phyloP scores from a whole-genome alignment of 2,888 invertebrate genomes.

The Caenorhabditis sp. region DNA sequence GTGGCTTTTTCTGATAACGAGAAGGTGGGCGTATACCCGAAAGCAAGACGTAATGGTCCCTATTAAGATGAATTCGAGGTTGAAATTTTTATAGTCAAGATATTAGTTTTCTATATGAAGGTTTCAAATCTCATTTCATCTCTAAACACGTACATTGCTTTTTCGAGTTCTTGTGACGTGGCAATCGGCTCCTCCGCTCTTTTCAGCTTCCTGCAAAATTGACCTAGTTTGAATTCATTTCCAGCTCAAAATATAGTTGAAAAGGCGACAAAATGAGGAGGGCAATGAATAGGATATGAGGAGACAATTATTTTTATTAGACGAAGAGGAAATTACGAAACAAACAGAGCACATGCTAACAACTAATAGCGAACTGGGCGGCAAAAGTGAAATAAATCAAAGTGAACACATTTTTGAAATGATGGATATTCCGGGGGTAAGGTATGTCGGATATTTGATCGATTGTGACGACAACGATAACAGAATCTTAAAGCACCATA shows the following conservation, averaged over 20 bases:
- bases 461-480: slow-evolving; percentile 1
- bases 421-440: background rate
- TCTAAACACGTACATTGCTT: too few species aligned
- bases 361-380: background rate
- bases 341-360: background rate
- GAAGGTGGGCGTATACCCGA: too few species aligned
- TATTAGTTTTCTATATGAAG: too few species aligned
- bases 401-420: slow-evolving; percentile 31
- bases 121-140: too few species aligned
- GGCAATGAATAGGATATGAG: background rate
- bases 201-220: background rate
- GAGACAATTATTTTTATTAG: slow-evolving; percentile 24
- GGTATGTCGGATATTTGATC: background rate
- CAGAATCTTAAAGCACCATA: slow-evolving; percentile 15
- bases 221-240: background rate
- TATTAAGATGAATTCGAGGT: too few species aligned
- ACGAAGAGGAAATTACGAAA: background rate
- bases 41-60: too few species aligned
- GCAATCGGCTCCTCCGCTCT: too few species aligned
- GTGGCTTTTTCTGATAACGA: too few species aligned
- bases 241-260: slow-evolving; percentile 3
- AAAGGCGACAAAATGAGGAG: background rate
- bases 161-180: too few species aligned
- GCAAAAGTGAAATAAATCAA: slow-evolving; percentile 1
- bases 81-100: too few species aligned